Evolutionary conservation across 2,113 vertebrate species (phyloP), one percentile per base, ranked within the genome.

Genomic region (Platysteira castanea): DNA sequence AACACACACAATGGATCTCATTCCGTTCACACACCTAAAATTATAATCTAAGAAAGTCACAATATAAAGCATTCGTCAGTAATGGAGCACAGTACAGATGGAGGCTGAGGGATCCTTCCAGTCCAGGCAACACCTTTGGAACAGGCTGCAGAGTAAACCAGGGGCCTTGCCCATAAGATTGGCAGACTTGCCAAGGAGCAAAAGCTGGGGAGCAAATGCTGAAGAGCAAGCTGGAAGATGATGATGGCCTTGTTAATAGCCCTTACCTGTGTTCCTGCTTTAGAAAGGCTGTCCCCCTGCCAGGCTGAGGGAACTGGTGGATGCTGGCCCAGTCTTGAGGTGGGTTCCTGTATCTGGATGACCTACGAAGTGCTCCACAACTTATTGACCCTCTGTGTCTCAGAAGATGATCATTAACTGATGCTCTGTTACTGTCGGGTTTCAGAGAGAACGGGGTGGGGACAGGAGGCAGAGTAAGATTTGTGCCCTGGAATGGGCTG

Each of bases 371-470:
- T 54, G 5, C 30, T 68, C 13, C 47, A 24, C 37, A 63, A 31
- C 24, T 4, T 41, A 10, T 2, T 3, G 13, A 69, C 13, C 10
- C 50, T 44, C 2, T 16, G 9, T 21, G 5, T 41, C 47, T 24
- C 3, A 0, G 57, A 7, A 28, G 31, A n/a, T 41, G 20, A 46
- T 12, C 7, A 5, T 13, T 54, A 50, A 28, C 31, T 27, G 53
- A 30, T 33, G 8, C 9, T 65, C 57, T 53, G 23, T 10, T 37
- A 12, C 30, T 24, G 35, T 50, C 27, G 69, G 10, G 13, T 44
- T 47, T 56, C 20, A 15, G 47, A 52, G 35, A 67, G 21, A 22
- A 28, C 0, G 0, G 9, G 6, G 2, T 9, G 20, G 44, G 18
- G 20, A 49, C 15, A 15, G 74, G 21, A 64, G 16, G 27, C n/a